phyloP scores from a whole-genome alignment of 2,797 vertebrate species.

The Pagetopsis macropterus region DNA sequence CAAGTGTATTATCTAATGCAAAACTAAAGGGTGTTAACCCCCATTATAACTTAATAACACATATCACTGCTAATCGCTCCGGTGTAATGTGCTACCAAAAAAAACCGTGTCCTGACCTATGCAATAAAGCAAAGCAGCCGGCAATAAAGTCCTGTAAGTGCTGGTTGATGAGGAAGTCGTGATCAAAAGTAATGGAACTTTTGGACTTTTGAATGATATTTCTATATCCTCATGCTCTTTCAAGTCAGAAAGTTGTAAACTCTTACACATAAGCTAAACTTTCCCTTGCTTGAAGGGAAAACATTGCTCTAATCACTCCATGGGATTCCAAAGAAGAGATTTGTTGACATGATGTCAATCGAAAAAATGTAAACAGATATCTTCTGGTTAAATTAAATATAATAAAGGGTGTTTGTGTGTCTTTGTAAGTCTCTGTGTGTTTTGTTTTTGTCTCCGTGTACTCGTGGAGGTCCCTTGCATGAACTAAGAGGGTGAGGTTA shows the following conservation, averaged over 20 bases:
- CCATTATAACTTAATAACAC: not conserved
- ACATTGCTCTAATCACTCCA: not conserved
- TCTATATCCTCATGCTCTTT: slow-evolving; percentile 10
- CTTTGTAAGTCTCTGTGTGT: slow-evolving; percentile 8
- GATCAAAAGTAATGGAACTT: slow-evolving; percentile 10
- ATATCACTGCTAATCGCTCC: not conserved
- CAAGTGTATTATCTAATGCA: not conserved
- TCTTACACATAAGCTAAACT: slow-evolving; percentile 5
- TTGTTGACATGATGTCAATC: slow-evolving; percentile 4
- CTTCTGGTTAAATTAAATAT: not conserved
- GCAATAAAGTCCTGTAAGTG: not conserved
- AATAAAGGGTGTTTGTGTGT: not conserved
- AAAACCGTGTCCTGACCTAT: not conserved
- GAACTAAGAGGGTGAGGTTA: slow-evolving; percentile 69
- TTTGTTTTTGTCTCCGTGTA: slow-evolving; percentile 31
- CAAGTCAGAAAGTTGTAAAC: slow-evolving; percentile 6
- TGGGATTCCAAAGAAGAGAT: slow-evolving; percentile 7
- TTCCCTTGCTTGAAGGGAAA: slow-evolving; percentile 8
- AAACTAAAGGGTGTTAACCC: not conserved
- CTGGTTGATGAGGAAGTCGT: slow-evolving; percentile 7
- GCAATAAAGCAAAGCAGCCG: not conserved
- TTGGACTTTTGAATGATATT: slow-evolving; percentile 44
- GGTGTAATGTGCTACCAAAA: not conserved
- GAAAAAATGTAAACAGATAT: slow-evolving; percentile 8
- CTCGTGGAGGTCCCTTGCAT: slow-evolving; percentile 50